Percentiles rank a stretch among this genome's conserved stretches.
Conservation (phyloP, 2,113 vertebrate genomes). For the Phalacrocorax carbo region DNA sequence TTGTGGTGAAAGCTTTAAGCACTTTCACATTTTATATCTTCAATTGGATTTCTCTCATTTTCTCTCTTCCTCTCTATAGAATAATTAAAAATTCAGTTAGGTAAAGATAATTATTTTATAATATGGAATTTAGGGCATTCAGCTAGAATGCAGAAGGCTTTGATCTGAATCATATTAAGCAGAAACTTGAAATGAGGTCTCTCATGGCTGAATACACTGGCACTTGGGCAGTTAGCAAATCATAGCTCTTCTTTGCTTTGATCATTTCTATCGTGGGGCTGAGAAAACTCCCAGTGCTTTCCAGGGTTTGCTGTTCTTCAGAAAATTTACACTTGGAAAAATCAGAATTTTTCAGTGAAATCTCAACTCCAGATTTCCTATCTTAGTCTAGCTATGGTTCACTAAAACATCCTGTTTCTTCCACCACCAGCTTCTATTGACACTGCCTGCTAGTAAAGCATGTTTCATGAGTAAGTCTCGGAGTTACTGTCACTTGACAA, state of each 20-base stretch:
- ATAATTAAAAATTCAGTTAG: conserved; percentile 15
- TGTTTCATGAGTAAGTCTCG: not conserved
- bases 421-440: not conserved
- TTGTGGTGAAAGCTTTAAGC: not conserved
- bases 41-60: not conserved
- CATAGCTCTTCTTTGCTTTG: not conserved
- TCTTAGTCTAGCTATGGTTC: not conserved
- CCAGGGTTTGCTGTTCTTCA: not conserved
- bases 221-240: not conserved
- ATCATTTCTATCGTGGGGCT: not conserved
- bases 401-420: not conserved
- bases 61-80: not conserved
- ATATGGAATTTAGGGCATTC: not conserved
- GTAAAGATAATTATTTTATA: not conserved
- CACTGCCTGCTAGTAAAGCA: not conserved
- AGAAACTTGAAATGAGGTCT: conserved; percentile 8
- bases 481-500: not conserved
- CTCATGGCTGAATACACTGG: not conserved
- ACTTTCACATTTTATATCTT: not conserved
- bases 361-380: not conserved
- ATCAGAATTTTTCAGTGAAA: not conserved
- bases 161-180: conserved; percentile 16
- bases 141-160: not conserved
- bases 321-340: not conserved
- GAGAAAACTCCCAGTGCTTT: not conserved